Evolutionary conservation across 2,113 vertebrate species (phyloP), one percentile per base, ranked within the genome.

Genomic region (Nettapus auritus): DNA sequence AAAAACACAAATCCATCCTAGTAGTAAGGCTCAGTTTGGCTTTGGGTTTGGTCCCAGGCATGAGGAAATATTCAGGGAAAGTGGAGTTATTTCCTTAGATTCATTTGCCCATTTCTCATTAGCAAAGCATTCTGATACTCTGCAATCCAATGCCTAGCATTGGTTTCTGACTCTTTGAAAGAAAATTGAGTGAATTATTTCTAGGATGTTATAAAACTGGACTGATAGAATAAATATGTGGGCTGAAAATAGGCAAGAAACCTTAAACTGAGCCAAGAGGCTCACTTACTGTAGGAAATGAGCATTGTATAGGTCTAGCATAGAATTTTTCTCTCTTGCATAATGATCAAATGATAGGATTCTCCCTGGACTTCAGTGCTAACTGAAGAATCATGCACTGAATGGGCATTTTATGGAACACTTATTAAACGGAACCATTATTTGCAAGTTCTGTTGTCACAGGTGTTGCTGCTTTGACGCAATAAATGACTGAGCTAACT

Each of bases 71-170:
- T 78, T 96, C 88, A 68, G 76, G 56, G 85, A 89, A 93, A 78
- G 75, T 53, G 19, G 56, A 90, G 48, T 46, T 88, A 93, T 93
- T 96, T 94, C 92, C 86, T 97, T 55, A 85, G 62, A 66, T 84
- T 91, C 70, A 71, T 90, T 93, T 97, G 95, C 89, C 93, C 92
- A 88, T 80, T 93, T 91, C 86, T 94, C 81, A 95, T 95, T 94
- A 95, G 70, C 28, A 68, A 82, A 92, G 52, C 68, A 78, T 89
- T 93, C 66, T 84, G 78, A 95, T 92, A 82, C 42, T 82, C 53
- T 55, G 81, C 76, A 83, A 50, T 69, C 66, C 56, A 93, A 74
- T 28, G 66, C 83, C 77, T 63, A 82, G 36, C 42, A 52, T 71
- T 33, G 33, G 40, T 75, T 96, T 91, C 66, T 81, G 76, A 78